Base-by-base conservation (phyloP, 2,797 vertebrate genomes). In the Neosalanx taihuensis region DNA sequence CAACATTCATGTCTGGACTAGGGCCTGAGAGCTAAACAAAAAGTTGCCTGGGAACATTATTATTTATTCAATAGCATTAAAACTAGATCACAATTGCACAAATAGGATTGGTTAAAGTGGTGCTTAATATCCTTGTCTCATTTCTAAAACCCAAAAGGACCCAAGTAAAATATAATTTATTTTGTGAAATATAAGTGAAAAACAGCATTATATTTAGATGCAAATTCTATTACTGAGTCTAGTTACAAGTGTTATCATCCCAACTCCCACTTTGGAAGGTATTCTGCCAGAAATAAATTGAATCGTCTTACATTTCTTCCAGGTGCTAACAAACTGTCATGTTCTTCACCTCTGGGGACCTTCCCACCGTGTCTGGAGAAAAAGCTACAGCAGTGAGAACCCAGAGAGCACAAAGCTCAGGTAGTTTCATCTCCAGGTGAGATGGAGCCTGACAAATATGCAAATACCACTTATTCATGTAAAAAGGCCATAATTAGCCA, bases 391-490 rank as follows among this genome's bases (percentile, higher is more conserved):
- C 9, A 69, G 63, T 35, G 59, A 68, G 13, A 71, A 71, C 66
- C 62, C 73, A 69, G 63, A 74, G 31, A 3, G 33, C 33, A 4
- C 33, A 72, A 26, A 56, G 56, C 74, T 74, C 31, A 46, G 26
- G 63, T 51, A 35, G 73, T 75, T 69, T 80, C 33, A 46, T 46
- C 37, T 72, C 31, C 37, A 37, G 73, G 83, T 73, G 67, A 59
- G 74, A 76, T 70, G 68, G 76, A 76, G 66, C 72, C 79, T 53
- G 72, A 70, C 74, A 74, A 80, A 75, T 84, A 87, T 82, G 79
- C 75, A 86, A 84, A 83, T 74, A 67, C 56, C 74, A 74, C 63
- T 17, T 75, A 51, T 74, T 83, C 76, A 82, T 80, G 56, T 12
- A 58, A 77, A 67, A 72, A 80, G 57, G 73, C 63, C 35, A 77